A percentile compares a stretch with the other conserved stretches of the same genome.
Evolutionary conservation across 2,113 vertebrate species (phyloP).

Genomic region (Gambusia affinis): DNA sequence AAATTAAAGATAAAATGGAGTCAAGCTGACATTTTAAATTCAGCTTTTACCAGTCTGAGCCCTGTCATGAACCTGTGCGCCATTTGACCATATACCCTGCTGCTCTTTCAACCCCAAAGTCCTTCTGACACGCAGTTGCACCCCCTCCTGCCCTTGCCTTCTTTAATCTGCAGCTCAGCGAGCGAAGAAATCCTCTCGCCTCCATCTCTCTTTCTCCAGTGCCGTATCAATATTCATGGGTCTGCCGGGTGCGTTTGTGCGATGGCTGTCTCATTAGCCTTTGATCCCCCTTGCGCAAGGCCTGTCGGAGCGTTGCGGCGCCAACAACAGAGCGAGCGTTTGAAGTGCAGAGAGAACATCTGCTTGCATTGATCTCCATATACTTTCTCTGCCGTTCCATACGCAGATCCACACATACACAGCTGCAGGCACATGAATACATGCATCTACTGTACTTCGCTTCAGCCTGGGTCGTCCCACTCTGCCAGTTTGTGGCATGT

Average conservation of each 20-base stretch:
- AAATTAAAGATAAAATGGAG: background rate
- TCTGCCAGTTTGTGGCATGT: background rate
- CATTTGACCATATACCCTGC: constrained; percentile 29
- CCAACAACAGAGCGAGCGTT: constrained; percentile 74
- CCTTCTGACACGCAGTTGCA: constrained; percentile 7
- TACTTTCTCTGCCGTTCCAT: constrained; percentile 64
- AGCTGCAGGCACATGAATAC: constrained; percentile 69
- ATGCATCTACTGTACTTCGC: constrained; percentile 50
- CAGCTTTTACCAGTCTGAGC: background rate
- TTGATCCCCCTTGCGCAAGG: constrained; percentile 73
- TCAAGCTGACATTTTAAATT: background rate
- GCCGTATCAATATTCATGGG: constrained; percentile 77
- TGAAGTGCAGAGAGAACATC: constrained; percentile 78
- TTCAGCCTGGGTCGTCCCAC: background rate
- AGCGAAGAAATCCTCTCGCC: constrained; percentile 62
- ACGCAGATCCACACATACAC: constrained; percentile 50
- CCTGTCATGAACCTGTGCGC: background rate
- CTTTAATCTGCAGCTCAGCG: constrained; percentile 53
- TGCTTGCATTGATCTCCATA: constrained; percentile 80
- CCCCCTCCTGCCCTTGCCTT: background rate
- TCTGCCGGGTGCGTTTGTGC: constrained; percentile 74
- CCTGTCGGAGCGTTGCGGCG: constrained; percentile 68
- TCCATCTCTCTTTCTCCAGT: constrained; percentile 56
- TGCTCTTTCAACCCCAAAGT: constrained; percentile 28
- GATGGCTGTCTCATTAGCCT: constrained; percentile 79